Evolutionary conservation across 2,113 vertebrate species (phyloP), one percentile per base, ranked within the genome.

Genomic region (Gymnarchus niloticus): DNA sequence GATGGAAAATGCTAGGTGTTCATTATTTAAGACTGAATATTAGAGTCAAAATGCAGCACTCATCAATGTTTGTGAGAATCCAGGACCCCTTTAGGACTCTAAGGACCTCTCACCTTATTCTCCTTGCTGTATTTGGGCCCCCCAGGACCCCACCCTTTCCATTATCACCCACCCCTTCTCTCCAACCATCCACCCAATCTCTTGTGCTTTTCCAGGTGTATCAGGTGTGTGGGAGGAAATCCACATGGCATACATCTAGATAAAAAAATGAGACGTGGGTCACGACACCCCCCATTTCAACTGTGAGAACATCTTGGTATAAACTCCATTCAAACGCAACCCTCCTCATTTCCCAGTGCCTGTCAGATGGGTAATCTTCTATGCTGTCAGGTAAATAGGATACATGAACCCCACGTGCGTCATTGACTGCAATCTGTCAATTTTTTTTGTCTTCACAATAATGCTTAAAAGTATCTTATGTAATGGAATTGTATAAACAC

Each of bases 401-500:
- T n/a, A 82, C 54, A 82, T 37, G 51, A 82, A 54, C 56, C 28
- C 49, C 48, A 33, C 44, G 28, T 54, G 80, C 51, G 19, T 52
- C 23, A 2, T 81, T 54, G 10, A 77, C 33, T 19, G 73, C 33
- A 81, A 78, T 54, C n/a, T 12, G 5, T 17, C 78, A 21, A 80
- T 49, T 54, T 81, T 28, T 54, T 49, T 21, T 23, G 37, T n/a
- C 28, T 3, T 28, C 49, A 28, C 14, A 56, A 49, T 81, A 1
- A 82, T 37, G 56, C 25, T 82, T 51, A 82, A 82, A 82, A 56
- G 51, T 51, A 12, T 82, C 51, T 56, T 82, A 82, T 54, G 23
- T 54, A 82, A 82, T n/a, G 21, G 28, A 81, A 54, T 21, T 81
- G 80, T 81, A n/a, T 81, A 52, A 81, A 81, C n/a, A 54, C 51